Conservation (phyloP, 2,797 vertebrate species). For the Eurystomus glaucurus region DNA sequence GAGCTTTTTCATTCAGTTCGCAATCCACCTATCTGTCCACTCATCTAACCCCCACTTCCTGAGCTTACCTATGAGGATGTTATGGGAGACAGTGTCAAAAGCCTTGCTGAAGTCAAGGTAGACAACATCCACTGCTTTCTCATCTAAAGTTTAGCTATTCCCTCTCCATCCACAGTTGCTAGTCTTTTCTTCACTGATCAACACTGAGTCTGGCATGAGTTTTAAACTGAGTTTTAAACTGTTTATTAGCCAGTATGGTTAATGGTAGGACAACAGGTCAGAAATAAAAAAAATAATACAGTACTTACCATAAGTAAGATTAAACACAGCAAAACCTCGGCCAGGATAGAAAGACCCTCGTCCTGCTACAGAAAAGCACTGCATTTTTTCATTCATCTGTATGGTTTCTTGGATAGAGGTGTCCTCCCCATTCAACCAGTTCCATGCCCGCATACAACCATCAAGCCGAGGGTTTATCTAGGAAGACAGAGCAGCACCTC, state of each 20-base stretch:
- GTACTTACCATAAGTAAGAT: conserved; percentile 88
- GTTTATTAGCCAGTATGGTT: not conserved
- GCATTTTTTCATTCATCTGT: conserved; percentile 91
- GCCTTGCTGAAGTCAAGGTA: too few species aligned
- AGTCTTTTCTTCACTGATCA: not conserved
- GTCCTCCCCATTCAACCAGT: conserved; percentile 94
- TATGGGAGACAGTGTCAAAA: too few species aligned
- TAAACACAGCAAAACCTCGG: conserved; percentile 90
- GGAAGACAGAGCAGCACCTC: not conserved
- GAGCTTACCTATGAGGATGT: too few species aligned
- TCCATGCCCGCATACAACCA: conserved; percentile 95
- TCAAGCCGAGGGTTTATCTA: conserved; percentile 97
- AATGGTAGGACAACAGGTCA: not conserved
- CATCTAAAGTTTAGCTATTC: not conserved
- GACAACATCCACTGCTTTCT: too few species aligned
- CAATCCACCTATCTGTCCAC: too few species aligned
- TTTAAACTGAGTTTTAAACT: not conserved
- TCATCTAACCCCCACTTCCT: too few species aligned
- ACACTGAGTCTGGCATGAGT: not conserved
- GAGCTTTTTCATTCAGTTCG: too few species aligned
- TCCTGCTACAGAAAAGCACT: conserved; percentile 90
- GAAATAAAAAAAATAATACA: not conserved
- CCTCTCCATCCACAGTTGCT: not conserved
- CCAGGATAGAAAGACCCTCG: conserved; percentile 93
- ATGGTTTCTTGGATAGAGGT: conserved; percentile 92